These are phyloP conservation scores for Sesamia inferens DNA, from an alignment of 2,888 invertebrate species.

Conservation along the genomic window DNA sequence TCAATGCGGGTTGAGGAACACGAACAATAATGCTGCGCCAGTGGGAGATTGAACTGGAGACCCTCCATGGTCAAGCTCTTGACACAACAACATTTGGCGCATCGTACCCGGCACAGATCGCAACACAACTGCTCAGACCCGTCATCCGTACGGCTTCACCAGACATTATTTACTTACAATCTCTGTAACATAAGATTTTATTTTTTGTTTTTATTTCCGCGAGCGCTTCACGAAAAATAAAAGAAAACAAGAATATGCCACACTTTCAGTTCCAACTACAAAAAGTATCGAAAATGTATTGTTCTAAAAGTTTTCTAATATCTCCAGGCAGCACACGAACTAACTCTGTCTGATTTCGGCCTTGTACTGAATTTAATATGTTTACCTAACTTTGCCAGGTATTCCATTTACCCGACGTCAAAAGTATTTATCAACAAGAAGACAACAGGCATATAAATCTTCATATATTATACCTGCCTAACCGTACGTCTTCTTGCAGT, in stretches of 20 bases:
- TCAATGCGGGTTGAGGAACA: too few relatives aligned
- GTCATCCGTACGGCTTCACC: too few relatives aligned
- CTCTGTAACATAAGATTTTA: not conserved
- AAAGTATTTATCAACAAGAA: not conserved
- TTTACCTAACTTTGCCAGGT: constrained; percentile 16
- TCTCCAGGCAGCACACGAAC: constrained; percentile 31
- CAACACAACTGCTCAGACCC: too few relatives aligned
- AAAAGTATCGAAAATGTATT: constrained; percentile 49
- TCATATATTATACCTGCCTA: not conserved
- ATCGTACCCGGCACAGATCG: too few relatives aligned
- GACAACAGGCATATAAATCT: not conserved
- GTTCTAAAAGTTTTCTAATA: constrained; percentile 53
- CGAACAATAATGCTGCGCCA: too few relatives aligned
- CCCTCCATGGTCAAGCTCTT: too few relatives aligned
- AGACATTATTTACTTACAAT: too few relatives aligned
- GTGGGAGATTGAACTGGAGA: too few relatives aligned
- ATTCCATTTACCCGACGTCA: constrained; percentile 15
- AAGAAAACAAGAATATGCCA: constrained; percentile 21
- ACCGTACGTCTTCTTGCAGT: not conserved
- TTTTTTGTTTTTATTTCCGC: not conserved
- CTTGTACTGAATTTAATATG: constrained; percentile 29
- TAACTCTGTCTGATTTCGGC: constrained; percentile 15
- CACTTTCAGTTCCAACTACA: constrained; percentile 23
- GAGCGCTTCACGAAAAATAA: constrained; percentile 4
- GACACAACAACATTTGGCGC: too few relatives aligned